phyloP scores from a whole-genome alignment of 2,797 vertebrate genomes.

The Decapterus maruadsi region DNA sequence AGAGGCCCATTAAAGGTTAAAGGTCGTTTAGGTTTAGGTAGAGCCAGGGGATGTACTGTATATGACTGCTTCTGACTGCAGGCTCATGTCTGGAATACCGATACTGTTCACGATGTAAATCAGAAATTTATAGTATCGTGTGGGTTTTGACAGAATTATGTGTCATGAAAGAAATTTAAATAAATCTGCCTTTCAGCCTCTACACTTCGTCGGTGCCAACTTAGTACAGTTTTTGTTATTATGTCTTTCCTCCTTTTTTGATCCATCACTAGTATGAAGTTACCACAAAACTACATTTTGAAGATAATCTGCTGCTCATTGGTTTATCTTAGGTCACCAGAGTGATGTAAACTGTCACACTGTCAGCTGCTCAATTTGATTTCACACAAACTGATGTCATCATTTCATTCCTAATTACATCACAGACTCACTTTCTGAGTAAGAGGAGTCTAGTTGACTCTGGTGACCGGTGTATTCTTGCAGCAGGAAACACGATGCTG shows the following conservation, averaged over 20 bases:
- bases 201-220: background rate
- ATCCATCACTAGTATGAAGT: background rate
- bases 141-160: background rate
- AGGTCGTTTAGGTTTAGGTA: background rate
- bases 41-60: background rate
- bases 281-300: background rate
- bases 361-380: no score
- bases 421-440: background rate
- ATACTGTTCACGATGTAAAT: background rate
- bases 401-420: background rate
- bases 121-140: background rate
- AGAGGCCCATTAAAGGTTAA: background rate
- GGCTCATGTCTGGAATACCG: background rate
- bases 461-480: background rate
- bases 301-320: background rate
- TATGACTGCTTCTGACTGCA: background rate
- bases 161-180: background rate
- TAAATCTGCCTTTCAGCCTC: background rate
- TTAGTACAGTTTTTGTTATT: background rate
- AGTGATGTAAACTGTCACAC: background rate
- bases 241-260: background rate
- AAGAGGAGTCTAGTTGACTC: background rate
- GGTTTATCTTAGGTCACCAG: background rate
- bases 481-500: background rate
- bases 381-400: background rate